Percentiles rank a stretch among this genome's conserved stretches.
phyloP scores from a whole-genome alignment of 2,888 invertebrate genomes.

The Catocala nupta region DNA sequence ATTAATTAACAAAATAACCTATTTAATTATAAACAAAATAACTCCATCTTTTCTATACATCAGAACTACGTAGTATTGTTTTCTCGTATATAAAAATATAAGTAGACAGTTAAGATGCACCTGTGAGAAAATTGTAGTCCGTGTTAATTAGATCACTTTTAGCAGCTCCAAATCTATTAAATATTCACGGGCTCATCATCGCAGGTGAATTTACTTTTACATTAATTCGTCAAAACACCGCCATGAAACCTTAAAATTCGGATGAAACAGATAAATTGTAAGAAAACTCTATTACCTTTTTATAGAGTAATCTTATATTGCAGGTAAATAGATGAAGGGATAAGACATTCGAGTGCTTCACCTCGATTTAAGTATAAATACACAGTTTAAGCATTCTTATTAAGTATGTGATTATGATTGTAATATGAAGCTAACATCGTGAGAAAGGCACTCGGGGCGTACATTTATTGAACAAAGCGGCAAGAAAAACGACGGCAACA shows the following conservation, averaged over 20 bases:
- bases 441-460: conserved; percentile 70
- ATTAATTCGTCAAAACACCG: conserved; percentile 17
- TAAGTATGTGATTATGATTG: conserved; percentile 64
- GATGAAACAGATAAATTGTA: neutral
- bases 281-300: neutral
- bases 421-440: conserved; percentile 69
- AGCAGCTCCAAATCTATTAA: conserved; percentile 25
- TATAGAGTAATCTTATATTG: conserved; percentile 1
- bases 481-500: conserved; percentile 80
- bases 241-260: neutral
- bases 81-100: neutral
- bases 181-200: conserved; percentile 27
- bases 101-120: conserved; percentile 6
- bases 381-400: conserved; percentile 44
- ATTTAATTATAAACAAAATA: too few relatives aligned
- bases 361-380: conserved; percentile 15
- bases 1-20: too few relatives aligned
- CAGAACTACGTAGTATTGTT: neutral
- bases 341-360: neutral
- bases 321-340: conserved; percentile 8
- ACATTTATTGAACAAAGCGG: conserved; percentile 81
- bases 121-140: conserved; percentile 10
- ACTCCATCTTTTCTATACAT: too few relatives aligned
- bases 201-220: conserved; percentile 17
- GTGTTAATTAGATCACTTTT: conserved; percentile 19